Evolutionary conservation across 23 tunicate genomes (phyloP), one percentile per base, ranked within the genome.

Genomic region (Styela clava): DNA sequence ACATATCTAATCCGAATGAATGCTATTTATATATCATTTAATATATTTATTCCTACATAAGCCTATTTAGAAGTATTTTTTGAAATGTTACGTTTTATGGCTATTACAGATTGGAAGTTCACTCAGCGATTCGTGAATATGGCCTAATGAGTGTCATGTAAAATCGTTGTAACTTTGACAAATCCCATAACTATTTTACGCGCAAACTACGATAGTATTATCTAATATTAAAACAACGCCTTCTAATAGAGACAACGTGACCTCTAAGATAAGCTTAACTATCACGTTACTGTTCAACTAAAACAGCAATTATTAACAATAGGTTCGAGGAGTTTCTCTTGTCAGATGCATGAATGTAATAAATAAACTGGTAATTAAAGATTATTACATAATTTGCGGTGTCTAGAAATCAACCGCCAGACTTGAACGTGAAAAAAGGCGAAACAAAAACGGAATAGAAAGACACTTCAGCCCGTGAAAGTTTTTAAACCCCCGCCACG

Each of bases 191-290:
- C 56, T 44, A 12, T 7, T 12, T 44, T 44, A 44, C 56, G 56
- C 56, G 12, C 7, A 7, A 44, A 5, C 12, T 44, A 12, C 12
- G 56, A 44, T 44, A 5, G n/a, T n/a, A n/a, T n/a, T n/a, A n/a
- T n/a, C n/a, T n/a, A n/a, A 44, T 12, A 44, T 44, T 16, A 27
- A 67, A 67, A 27, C 22, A 16, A 24, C 71, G 0, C 71, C 24
- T 67, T 67, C 71, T 67, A 67, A 67, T 18, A 67, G 9, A 22
- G 71, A 24, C 71, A 67, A 67, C 71, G 71, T 67, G 71, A 27
- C 31, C 71, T 67, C 71, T 67, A 67, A 25, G 71, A 67, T 67
- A 67, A 67, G 71, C 30, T 67, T 67, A 25, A 25, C 71, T 67
- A 25, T 67, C 71, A 67, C 71, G 71, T 67, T 67, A 67, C 31